phyloP scores from a whole-genome alignment of 64 coral and sea anemone species.

The Pocillopora verrucosa region DNA sequence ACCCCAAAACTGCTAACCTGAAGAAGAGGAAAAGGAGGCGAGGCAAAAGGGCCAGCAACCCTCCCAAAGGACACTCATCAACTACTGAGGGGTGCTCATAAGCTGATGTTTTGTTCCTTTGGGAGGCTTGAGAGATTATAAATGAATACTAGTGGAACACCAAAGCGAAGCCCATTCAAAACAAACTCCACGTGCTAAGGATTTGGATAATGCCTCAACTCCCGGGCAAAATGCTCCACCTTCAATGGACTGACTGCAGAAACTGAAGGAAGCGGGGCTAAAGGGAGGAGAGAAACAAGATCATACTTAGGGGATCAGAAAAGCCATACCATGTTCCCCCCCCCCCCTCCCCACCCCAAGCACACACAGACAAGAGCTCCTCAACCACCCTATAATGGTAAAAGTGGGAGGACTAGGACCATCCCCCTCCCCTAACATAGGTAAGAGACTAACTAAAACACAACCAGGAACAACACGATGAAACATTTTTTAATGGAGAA shows the following conservation, averaged over 20 bases:
- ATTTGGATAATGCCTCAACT: background rate
- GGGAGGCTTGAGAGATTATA: background rate
- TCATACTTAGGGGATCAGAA: background rate
- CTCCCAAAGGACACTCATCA: background rate
- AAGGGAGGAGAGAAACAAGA: background rate
- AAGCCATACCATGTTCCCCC: background rate
- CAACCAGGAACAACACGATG: too few relatives aligned
- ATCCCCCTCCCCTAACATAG: too few relatives aligned
- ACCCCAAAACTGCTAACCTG: background rate
- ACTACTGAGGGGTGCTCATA: background rate
- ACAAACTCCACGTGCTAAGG: background rate
- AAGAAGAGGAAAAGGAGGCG: background rate
- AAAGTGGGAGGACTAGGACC: too few relatives aligned
- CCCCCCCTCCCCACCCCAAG: background rate
- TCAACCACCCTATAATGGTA: too few relatives aligned
- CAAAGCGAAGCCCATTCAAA: background rate
- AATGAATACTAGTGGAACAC: background rate
- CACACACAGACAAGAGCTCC: too few relatives aligned
- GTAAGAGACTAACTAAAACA: too few relatives aligned
- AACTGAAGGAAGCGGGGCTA: background rate
- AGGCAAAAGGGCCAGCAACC: background rate
- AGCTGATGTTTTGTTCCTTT: background rate
- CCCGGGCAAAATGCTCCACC: background rate
- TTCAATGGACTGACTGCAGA: background rate
- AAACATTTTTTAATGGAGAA: too few relatives aligned